A percentile compares a stretch with the other conserved stretches of the same genome.
Conservation (phyloP, 2,797 vertebrate species). For the Lates japonicus region DNA sequence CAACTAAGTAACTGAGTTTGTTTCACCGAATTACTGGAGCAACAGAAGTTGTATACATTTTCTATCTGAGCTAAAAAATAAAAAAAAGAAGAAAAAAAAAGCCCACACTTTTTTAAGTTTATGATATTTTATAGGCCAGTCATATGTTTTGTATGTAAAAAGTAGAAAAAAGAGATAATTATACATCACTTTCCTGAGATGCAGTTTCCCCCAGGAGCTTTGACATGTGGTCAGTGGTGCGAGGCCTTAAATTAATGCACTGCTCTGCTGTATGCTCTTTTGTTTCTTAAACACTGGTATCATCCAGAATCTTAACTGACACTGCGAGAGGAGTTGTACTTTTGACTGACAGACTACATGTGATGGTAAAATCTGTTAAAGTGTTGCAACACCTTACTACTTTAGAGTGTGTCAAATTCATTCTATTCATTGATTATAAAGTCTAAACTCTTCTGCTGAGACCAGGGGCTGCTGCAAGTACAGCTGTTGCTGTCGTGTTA, state of each 20-base stretch:
- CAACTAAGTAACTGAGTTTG: too few species aligned
- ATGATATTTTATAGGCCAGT: too few species aligned
- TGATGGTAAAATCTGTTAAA: background rate
- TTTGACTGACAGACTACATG: background rate
- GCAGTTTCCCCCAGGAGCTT: conserved; percentile 13
- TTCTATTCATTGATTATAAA: background rate
- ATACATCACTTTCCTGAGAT: conserved; percentile 25
- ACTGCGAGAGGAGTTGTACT: background rate
- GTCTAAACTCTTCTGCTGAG: background rate
- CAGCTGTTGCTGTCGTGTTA: too few species aligned
- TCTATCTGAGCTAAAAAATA: too few species aligned
- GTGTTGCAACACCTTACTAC: background rate
- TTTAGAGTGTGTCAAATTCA: background rate
- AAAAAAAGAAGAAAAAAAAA: too few species aligned
- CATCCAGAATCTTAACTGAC: conserved; percentile 12
- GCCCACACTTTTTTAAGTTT: too few species aligned
- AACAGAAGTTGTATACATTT: too few species aligned
- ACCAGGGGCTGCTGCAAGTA: too few species aligned
- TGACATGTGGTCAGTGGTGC: conserved; percentile 26
- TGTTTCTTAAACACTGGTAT: conserved; percentile 12
- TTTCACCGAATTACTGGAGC: too few species aligned
- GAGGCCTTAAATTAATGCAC: conserved; percentile 24
- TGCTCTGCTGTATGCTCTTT: conserved; percentile 6
- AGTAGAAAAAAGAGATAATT: conserved; percentile 34
- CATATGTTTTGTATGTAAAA: too few species aligned